Base-by-base conservation (phyloP, 2,888 invertebrate species). In the Hirudinaria manillensis region DNA sequence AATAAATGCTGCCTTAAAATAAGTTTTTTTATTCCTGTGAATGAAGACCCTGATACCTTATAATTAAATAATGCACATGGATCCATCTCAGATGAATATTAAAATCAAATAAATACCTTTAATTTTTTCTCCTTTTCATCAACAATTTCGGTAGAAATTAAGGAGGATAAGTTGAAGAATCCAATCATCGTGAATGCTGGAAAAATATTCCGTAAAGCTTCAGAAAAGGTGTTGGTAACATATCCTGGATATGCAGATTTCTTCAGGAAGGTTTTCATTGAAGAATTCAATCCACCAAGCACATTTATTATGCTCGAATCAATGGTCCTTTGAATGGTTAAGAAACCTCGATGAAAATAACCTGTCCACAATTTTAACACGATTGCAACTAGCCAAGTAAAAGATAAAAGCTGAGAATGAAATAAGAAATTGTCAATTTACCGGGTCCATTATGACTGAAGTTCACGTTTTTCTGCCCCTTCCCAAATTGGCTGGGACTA, bases 101-200 rank as follows among this genome's bases (percentile, higher is more conserved):
- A 55, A 56, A 67, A 24, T 2, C n/a, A 19, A 0, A 16, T 3
- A 32, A 53, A 19, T 82, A 90, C 91, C 88, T 91, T 92, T 13
- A 92, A 84, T 80, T 90, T 89, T 77, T 88, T 87, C 83, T 92
- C 91, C 81, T 91, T 92, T 84, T 92, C 91, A 16, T 89, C 86
- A 0, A 90, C 89, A 27, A 92, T 87, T 56, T 88, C 89, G 84
- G 90, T 90, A 1, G 90, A 90, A 51, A 91, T 91, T 81, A 90
- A 91, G 27, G 91, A 89, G 74, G 90, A 90, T 0, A 91, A 90
- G 83, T 92, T 92, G 75, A 91, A 89, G 82, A 91, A 93, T 82
- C 91, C 91, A n/a, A 93, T 86, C 86, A 92, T 87, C 51, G 93
- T 87, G 72, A 93, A 90, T 78, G 91, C 86, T 0, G 92, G 90